Evolutionary conservation across 2,797 vertebrate species (phyloP), one percentile per base, ranked within the genome.

Genomic region (Cyclura pinguis): DNA sequence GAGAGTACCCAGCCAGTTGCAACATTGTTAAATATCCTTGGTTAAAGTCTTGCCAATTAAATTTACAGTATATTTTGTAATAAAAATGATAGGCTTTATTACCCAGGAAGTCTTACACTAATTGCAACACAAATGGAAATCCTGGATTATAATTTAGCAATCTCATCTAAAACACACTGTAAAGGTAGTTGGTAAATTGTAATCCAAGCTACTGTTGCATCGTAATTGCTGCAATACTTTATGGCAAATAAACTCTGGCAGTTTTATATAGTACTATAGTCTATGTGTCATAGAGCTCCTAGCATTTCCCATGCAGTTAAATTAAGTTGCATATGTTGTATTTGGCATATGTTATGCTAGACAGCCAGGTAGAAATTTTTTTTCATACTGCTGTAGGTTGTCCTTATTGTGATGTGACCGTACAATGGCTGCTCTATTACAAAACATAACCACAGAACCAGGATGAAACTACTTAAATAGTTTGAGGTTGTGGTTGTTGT

Each of bases 251-350:
- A 90, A 59, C 32, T 81, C 76, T 59, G 67, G 32, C 22, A 85
- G 47, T 73, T 88, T 73, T 73, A 59, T 72, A 72, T 73, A 72
- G 38, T 29, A 52, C 42, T 89, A 29, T 20, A 67, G 10, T 29
- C 22, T 57, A 18, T 55, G 62, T 90, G 22, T 42, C 50, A 86
- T 90, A 81, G 50, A 81, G 27, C 64, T 50, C 64, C 32, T 52
- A 76, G 1, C 9, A 4, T 83, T 91, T 86, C 87, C 77, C 78
- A 92, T 7, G 42, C 55, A 90, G 13, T 88, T 92, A 76, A 92
- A 32, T 81, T 57, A 80, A 91, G 86, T 77, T 29, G 20, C 81
- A 18, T 86, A 85, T 32, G 88, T 89, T 85, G 38, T 29, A 67
- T 77, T 86, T 12, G 32, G 6, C 5, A 9, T 59, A 52, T 85